Evolutionary conservation across 2,113 vertebrate genomes (phyloP).

Genomic region (Garra rufa): DNA sequence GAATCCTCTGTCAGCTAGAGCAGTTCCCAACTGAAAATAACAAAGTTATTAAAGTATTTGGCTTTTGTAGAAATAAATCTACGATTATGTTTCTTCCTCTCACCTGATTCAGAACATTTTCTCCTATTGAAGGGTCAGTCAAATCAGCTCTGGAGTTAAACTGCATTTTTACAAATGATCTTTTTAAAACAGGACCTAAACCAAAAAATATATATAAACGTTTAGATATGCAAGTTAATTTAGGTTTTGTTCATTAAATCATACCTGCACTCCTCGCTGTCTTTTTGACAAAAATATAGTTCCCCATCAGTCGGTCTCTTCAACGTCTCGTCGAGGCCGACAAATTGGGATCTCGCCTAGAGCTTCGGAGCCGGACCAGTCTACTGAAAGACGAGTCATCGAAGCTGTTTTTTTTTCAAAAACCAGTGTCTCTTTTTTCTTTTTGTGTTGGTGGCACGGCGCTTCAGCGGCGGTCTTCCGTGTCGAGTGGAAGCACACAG

Average conservation of each 20-base stretch:
- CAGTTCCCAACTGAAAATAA: not conserved
- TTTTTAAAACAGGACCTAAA: not conserved
- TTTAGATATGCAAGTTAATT: not conserved
- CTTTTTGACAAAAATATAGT: not conserved
- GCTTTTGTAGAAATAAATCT: too few relatives aligned
- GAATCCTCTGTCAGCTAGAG: not conserved
- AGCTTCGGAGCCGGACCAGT: too few relatives aligned
- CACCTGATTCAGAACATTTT: not conserved
- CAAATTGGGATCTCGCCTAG: too few relatives aligned
- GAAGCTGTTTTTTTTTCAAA: too few relatives aligned
- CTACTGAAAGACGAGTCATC: too few relatives aligned
- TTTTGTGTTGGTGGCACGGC: too few relatives aligned
- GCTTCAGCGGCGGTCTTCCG: too few relatives aligned
- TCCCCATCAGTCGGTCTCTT: too few relatives aligned
- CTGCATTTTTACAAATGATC: not conserved
- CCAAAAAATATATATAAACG: not conserved
- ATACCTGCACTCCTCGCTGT: not conserved
- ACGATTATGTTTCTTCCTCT: not conserved
- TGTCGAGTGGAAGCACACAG: too few relatives aligned
- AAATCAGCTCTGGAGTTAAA: not conserved
- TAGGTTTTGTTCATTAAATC: not conserved
- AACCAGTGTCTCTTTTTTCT: too few relatives aligned
- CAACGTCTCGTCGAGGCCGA: too few relatives aligned
- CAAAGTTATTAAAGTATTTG: too few relatives aligned
- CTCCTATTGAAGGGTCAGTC: not conserved